Evolutionary conservation across 2,797 vertebrate genomes (phyloP).

Genomic region (Ficedula albicollis): DNA sequence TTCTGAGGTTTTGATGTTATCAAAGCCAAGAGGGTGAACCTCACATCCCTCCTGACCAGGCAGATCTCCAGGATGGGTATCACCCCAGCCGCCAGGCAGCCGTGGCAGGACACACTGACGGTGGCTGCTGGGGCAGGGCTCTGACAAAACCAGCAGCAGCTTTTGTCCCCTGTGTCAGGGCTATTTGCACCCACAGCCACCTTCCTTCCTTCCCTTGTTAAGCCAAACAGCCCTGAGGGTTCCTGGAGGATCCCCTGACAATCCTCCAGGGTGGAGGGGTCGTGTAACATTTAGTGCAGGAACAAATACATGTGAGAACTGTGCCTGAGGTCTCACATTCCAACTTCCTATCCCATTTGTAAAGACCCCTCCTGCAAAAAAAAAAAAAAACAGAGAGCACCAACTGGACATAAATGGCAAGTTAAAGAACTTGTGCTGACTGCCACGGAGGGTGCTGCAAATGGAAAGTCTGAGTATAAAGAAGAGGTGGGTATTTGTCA

Average conservation of each 20-base stretch:
- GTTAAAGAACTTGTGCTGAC: neutral
- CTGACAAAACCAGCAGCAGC: neutral
- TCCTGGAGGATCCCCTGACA: neutral
- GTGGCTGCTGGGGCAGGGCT: neutral
- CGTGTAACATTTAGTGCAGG: neutral
- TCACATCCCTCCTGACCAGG: neutral
- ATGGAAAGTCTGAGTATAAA: neutral
- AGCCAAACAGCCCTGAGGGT: neutral
- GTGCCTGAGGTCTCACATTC: neutral
- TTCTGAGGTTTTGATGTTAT: neutral
- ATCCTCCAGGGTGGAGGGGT: accelerated
- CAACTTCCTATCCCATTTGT: neutral
- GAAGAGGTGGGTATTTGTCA: neutral
- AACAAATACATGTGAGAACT: neutral
- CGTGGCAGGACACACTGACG: too few relatives aligned
- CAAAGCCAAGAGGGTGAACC: neutral
- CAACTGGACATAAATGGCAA: neutral
- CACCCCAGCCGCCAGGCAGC: neutral
- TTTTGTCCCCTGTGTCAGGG: neutral
- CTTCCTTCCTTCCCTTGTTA: neutral
- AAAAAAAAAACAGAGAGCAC: neutral
- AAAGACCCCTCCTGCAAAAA: neutral
- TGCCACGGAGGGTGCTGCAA: neutral
- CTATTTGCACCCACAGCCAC: neutral
- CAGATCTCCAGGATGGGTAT: neutral